These are phyloP conservation scores for Alfaro cultratus DNA, from an alignment of 2,797 vertebrate species.

Conservation along the genomic window DNA sequence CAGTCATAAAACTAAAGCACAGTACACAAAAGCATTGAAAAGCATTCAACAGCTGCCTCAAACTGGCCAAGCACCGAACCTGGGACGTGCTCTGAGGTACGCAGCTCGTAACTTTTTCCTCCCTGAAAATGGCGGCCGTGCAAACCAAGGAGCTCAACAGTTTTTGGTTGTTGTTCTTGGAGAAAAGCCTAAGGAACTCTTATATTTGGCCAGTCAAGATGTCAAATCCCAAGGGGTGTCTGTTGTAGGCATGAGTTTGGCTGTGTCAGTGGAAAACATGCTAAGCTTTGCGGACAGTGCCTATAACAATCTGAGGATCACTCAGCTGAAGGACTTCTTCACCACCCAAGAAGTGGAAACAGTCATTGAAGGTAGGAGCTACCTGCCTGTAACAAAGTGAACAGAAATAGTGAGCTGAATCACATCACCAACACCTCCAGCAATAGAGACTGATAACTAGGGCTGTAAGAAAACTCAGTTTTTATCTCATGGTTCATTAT, in stretches of 20 bases:
- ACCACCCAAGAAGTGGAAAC: fast-evolving
- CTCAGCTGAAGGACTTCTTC: neutral
- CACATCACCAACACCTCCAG: neutral
- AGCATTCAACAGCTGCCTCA: conserved; percentile 24
- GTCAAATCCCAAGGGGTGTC: conserved; percentile 67
- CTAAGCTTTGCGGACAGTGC: conserved; percentile 25
- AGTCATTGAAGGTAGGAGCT: conserved; percentile 28
- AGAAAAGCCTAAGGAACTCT: conserved; percentile 60
- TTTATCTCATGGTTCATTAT: neutral
- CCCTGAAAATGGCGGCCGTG: conserved; percentile 66
- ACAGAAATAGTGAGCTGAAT: neutral
- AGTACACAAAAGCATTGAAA: conserved; percentile 49
- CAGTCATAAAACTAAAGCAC: conserved; percentile 49
- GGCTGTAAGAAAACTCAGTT: neutral
- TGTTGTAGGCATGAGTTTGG: conserved; percentile 68
- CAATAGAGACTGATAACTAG: neutral
- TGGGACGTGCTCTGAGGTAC: conserved; percentile 69
- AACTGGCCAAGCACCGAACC: conserved; percentile 36
- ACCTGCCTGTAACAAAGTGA: too few relatives aligned
- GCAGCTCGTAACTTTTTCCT: conserved; percentile 69
- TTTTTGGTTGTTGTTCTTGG: conserved; percentile 74
- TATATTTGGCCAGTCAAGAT: conserved; percentile 1
- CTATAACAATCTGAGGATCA: conserved; percentile 14
- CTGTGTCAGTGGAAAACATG: conserved; percentile 46
- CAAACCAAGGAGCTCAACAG: conserved; percentile 70